Percentiles rank a stretch among this genome's conserved stretches.
phyloP scores from a whole-genome alignment of 2,888 invertebrate species.

The Melieria omissa region DNA sequence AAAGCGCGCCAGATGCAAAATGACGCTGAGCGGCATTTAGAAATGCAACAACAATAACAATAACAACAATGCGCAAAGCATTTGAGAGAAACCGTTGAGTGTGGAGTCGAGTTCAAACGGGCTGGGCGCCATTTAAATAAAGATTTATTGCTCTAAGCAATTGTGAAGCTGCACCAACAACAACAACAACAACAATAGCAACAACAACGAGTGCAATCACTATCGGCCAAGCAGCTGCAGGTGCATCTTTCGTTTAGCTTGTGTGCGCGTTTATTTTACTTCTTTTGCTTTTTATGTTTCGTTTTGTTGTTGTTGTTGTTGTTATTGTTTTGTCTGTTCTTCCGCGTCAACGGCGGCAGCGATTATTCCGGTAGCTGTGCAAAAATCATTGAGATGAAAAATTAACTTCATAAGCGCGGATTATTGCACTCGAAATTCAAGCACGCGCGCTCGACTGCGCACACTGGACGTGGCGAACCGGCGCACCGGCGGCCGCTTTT shows the following conservation, averaged over 20 bases:
- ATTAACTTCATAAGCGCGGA: constrained; percentile 35
- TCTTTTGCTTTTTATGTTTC: neutral
- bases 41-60: constrained; percentile 3
- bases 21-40: neutral
- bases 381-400: constrained; percentile 36
- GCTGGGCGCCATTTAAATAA: constrained; percentile 64
- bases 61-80: constrained; percentile 20
- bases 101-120: constrained; percentile 35
- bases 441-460: no score
- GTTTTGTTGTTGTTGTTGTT: constrained; percentile 13
- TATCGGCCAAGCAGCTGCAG: constrained; percentile 44
- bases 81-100: constrained; percentile 38
- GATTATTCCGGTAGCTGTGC: constrained; percentile 37
- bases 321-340: neutral
- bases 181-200: constrained; percentile 18
- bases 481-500: no score
- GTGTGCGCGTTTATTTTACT: constrained; percentile 8
- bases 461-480: no score
- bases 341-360: neutral
- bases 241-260: constrained; percentile 43
- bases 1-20: no score
- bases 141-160: constrained; percentile 61
- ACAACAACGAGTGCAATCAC: neutral
- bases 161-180: constrained; percentile 42
- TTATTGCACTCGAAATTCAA: constrained; percentile 24